These are phyloP conservation scores for Cataglyphis livida DNA, from an alignment of 2,888 invertebrate species.

Conservation along the genomic window DNA sequence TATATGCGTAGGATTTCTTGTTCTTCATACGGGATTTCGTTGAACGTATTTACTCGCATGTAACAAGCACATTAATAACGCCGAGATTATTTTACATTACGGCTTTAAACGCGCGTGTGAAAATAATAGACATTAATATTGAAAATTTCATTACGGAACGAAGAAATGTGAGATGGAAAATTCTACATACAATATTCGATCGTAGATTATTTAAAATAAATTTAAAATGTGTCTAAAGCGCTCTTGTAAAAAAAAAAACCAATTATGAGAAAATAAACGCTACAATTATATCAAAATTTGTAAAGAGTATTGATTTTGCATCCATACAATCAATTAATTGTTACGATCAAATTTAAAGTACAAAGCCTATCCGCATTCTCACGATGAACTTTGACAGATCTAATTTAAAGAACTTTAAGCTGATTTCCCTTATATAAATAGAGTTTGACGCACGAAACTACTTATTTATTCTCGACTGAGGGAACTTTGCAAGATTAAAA, in stretches of 20 bases:
- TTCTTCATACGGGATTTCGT: constrained; percentile 21
- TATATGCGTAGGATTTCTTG: background rate
- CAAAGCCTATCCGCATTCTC: background rate
- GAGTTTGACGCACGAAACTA: background rate
- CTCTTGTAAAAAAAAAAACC: background rate
- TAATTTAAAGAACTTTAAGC: constrained; percentile 10
- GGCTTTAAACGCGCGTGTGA: background rate
- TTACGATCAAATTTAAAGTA: background rate
- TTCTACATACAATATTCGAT: background rate
- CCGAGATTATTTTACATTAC: constrained; percentile 28
- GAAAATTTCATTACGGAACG: constrained; percentile 12
- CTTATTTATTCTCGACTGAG: background rate
- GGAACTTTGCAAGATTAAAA: constrained; percentile 3
- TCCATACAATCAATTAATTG: background rate
- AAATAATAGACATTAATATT: constrained; percentile 11
- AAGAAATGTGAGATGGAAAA: background rate
- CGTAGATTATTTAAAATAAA: background rate
- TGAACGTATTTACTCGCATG: constrained; percentile 8
- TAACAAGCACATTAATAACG: constrained; percentile 50
- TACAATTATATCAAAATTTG: background rate
- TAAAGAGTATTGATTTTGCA: background rate
- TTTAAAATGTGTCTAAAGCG: background rate
- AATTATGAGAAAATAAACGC: background rate
- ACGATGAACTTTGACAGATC: background rate
- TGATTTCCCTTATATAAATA: background rate